A percentile compares a stretch with the other conserved stretches of the same genome.
Evolutionary conservation across 2,797 vertebrate genomes (phyloP).

Genomic region (Forpus xanthops): DNA sequence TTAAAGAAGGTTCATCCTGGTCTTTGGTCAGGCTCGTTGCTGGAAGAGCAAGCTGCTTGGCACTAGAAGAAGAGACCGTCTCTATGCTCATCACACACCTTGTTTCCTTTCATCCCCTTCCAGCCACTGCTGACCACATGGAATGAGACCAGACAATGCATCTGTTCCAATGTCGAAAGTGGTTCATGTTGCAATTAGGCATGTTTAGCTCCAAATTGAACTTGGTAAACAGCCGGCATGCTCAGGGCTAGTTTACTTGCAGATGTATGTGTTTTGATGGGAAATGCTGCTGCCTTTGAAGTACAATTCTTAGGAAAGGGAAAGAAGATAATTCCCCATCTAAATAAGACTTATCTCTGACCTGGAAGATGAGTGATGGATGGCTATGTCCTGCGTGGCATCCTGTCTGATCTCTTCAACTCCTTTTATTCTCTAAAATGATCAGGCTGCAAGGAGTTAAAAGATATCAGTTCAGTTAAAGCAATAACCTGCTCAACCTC

Average conservation of each 20-base stretch:
- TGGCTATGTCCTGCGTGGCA: neutral
- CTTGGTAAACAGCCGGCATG: constrained; percentile 40
- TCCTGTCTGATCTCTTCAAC: neutral
- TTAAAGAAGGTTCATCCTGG: neutral
- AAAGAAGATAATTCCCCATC: neutral
- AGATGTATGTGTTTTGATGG: neutral
- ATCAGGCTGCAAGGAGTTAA: neutral
- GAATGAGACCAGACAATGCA: neutral
- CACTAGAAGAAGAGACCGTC: neutral
- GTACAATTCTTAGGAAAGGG: neutral
- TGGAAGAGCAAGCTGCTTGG: neutral
- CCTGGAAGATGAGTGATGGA: neutral
- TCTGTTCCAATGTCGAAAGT: neutral
- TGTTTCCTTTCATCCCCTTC: neutral
- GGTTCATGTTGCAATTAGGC: constrained; percentile 5
- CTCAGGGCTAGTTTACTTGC: constrained; percentile 8
- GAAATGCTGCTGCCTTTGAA: neutral
- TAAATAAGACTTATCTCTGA: neutral
- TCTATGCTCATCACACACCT: accelerated
- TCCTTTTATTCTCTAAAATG: neutral
- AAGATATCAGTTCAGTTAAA: neutral
- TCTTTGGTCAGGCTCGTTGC: neutral
- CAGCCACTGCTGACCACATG: neutral
- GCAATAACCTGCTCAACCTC: neutral
- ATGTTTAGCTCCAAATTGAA: constrained; percentile 13